Evolutionary conservation across 1,140 invertebrate genomes (phyloP).

Genomic region (Hyposmocoma kahamanoa): DNA sequence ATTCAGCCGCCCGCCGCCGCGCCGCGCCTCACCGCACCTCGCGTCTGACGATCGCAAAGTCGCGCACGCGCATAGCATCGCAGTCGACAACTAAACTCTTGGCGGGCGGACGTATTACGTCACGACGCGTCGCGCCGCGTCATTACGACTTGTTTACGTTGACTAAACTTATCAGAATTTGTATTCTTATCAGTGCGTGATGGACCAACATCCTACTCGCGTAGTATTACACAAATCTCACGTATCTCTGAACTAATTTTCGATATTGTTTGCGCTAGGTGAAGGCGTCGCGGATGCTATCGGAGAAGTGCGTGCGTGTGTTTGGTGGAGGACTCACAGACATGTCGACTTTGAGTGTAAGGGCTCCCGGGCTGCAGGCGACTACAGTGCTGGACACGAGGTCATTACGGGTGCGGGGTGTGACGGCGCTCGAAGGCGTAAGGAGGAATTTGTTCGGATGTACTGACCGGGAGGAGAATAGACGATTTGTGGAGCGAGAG

Average conservation of each 20-base stretch:
- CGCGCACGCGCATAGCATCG: neutral
- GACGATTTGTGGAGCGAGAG: constrained; percentile 58
- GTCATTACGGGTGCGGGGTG: constrained; percentile 46
- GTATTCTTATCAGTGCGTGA: constrained; percentile 54
- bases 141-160: constrained; percentile 55
- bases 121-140: constrained; percentile 29
- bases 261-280: constrained; percentile 50
- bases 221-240: constrained; percentile 19
- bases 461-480: constrained; percentile 58
- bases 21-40: neutral
- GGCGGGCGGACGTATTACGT: constrained; percentile 36
- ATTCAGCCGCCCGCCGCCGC: neutral
- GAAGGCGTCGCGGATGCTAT: constrained; percentile 53
- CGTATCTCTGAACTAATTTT: constrained; percentile 33
- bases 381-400: constrained; percentile 56
- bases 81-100: constrained; percentile 35
- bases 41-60: neutral
- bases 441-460: constrained; percentile 64
- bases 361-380: constrained; percentile 54
- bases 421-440: constrained; percentile 56
- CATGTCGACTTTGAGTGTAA: constrained; percentile 66
- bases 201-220: constrained; percentile 38
- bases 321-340: constrained; percentile 46
- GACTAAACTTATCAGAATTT: constrained; percentile 32
- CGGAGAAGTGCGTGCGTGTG: constrained; percentile 44